Evolutionary conservation across 2,797 vertebrate species (phyloP).

Genomic region (Pristis pectinata): DNA sequence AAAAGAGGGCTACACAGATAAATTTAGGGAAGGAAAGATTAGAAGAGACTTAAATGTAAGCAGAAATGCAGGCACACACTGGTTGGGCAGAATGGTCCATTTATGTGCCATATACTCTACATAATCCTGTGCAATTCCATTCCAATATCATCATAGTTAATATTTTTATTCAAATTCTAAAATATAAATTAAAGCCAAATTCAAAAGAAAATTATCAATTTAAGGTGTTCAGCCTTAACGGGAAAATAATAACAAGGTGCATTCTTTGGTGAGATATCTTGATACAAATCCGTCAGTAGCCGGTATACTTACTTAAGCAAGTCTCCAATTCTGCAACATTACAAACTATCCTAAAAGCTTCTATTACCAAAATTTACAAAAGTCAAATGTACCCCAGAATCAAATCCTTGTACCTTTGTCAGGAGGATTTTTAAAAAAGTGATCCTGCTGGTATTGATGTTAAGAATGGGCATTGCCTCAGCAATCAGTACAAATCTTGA

Average conservation of each 20-base stretch:
- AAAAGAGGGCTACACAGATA: neutral
- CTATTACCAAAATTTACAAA: too few species aligned
- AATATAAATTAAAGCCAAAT: neutral
- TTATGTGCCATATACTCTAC: too few species aligned
- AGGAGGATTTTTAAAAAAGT: neutral
- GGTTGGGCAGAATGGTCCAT: neutral
- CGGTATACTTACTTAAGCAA: neutral
- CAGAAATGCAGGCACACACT: neutral
- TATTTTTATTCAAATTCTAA: neutral
- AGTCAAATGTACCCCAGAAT: neutral
- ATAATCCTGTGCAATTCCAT: neutral
- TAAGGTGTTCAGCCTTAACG: neutral
- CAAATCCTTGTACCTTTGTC: neutral
- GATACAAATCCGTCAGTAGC: neutral
- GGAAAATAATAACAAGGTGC: neutral
- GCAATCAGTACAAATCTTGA: neutral
- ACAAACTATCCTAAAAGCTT: too few species aligned
- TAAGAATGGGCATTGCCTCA: neutral
- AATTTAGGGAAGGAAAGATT: neutral
- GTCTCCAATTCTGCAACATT: neutral
- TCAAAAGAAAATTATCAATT: neutral
- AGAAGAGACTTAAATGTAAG: neutral
- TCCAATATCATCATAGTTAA: neutral
- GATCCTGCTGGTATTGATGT: neutral
- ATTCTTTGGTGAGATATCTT: neutral